Base-by-base conservation (phyloP, 2,113 vertebrate genomes). In the Erpornis zantholeuca region DNA sequence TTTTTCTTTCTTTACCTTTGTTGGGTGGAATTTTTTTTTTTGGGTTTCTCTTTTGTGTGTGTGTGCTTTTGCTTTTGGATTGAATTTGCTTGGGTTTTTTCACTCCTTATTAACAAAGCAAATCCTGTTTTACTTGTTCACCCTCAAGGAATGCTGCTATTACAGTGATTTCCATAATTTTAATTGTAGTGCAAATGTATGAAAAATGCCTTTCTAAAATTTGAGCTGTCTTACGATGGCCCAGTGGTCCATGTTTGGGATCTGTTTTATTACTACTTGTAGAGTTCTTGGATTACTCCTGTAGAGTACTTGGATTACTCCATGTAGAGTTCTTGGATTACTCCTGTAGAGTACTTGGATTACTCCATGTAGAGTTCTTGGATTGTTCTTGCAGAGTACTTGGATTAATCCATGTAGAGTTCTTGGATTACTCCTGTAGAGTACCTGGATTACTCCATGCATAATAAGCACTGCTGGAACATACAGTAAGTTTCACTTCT, bases 161-260 rank as follows among this genome's bases (percentile, higher is more conserved):
- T 95, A 70, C 9, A 33, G 12, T 35, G 52, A 92, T 93, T 95
- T 93, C 92, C 68, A 92, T 95, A 69, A 73, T 83, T 92, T 83
- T 59, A 92, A 93, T 66, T 90, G 54, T 45, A 81, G 71, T 54
- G 71, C 54, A 92, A 92, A 88, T 77, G 66, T 40, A 86, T 83
- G 63, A 94, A 83, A 94, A 92, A 50, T 0, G 0, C 45, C 50
- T 82, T 77, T 93, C 79, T 73, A 79, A 69, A 90, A 65, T 7
- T 64, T 1, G 2, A 49, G 23, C 19, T 70, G 31, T 6, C 50
- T 80, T 73, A 59, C 23, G 72, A 24, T 1, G 57, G 36, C 53
- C 61, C 75, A 68, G 68, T 38, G 28, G 15, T 13, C 63, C 68
- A 14, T 38, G 25, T 27, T 47, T 2, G 1, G 33, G 60, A 81